Evolutionary conservation across 2,797 vertebrate genomes (phyloP), one percentile per base, ranked within the genome.

Genomic region (Micromesistius poutassou): DNA sequence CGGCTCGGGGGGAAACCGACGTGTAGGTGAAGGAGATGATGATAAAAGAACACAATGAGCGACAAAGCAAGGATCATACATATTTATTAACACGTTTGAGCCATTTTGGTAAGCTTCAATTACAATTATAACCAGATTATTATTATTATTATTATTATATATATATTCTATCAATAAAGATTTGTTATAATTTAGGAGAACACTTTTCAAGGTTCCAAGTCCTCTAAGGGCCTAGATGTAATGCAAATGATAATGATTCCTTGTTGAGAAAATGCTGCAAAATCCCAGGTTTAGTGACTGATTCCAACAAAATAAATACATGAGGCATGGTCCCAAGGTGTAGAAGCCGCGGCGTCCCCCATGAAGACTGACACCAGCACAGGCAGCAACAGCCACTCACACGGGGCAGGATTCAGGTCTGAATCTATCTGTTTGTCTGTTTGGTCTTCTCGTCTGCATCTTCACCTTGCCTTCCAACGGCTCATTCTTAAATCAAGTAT

Each of bases 151-250:
- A n/a, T n/a, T n/a, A n/a, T 0, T 33, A 33, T 33, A 4, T 33
- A 35, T 35, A 35, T 35, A 35, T 25, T n/a, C 8, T 5, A 68
- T 25, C 28, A 68, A 68, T 28, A 28, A 66, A 25, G 62, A 66
- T 66, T 66, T 66, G 25, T 68, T 68, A 68, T 68, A 28, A 68
- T 28, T 68, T 68, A 28, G 55, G n/a, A 66, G 62, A 68, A 25
- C 25, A 12, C 62, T 68, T 68, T 68, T 68, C 8, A 68, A 68
- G n/a, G 28, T 68, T 68, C 28, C n/a, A 62, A 62, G 22, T n/a
- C 22, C 16, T 62, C 55, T n/a, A 8, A 25, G 22, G 22, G 55
- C 46, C 14, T 50, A 50, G 46, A 50, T 19, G 16, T 50, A 50
- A 22, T 22, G 46, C 46, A 62, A 62, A 62, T 62, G 55, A n/a